A percentile compares a stretch with the other conserved stretches of the same genome.
phyloP scores from a whole-genome alignment of 1,140 invertebrate genomes.

The Drosophila serrata region DNA sequence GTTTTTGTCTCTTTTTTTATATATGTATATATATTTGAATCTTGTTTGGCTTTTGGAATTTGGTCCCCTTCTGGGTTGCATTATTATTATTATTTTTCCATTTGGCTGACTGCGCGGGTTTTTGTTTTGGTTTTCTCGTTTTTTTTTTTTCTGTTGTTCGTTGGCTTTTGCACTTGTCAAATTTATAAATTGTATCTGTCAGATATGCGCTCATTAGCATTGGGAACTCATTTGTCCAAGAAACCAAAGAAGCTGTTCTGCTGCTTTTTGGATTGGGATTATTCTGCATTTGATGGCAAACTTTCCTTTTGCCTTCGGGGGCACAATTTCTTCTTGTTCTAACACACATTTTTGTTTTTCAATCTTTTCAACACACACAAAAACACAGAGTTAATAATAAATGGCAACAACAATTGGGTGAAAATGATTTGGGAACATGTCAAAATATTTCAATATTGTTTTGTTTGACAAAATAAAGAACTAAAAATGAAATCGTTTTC shows the following conservation, averaged over 20 bases:
- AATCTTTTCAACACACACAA: slow-evolving; percentile 56
- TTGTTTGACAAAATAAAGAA: slow-evolving; percentile 70
- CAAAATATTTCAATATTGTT: slow-evolving; percentile 82
- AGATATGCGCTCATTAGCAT: slow-evolving; percentile 81
- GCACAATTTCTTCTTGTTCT: slow-evolving; percentile 53
- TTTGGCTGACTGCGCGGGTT: slow-evolving; percentile 44
- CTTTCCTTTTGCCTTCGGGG: slow-evolving; percentile 36
- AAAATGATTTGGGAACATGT: slow-evolving; percentile 76
- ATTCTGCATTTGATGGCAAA: slow-evolving; percentile 48
- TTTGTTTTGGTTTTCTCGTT: slow-evolving; percentile 28
- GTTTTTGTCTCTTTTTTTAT: slow-evolving; percentile 40
- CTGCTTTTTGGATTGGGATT: slow-evolving; percentile 12
- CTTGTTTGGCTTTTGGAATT: slow-evolving; percentile 37
- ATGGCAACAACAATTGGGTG: slow-evolving; percentile 43
- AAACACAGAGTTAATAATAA: slow-evolving; percentile 71
- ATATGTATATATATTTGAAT: slow-evolving; percentile 32
- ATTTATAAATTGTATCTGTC: slow-evolving; percentile 82
- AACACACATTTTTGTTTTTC: slow-evolving; percentile 73
- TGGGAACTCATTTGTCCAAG: slow-evolving; percentile 62
- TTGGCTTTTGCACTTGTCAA: slow-evolving; percentile 66
- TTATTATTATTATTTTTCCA: slow-evolving; percentile 59
- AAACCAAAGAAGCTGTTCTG: slow-evolving; percentile 31
- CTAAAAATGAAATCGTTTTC: slow-evolving; percentile 71
- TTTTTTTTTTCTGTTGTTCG: slow-evolving; percentile 6
- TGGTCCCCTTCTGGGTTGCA: slow-evolving; percentile 16